A percentile compares a stretch with the other conserved stretches of the same genome.
Evolutionary conservation across 2,888 invertebrate species (phyloP).

Genomic region (Dynastes hyllus): DNA sequence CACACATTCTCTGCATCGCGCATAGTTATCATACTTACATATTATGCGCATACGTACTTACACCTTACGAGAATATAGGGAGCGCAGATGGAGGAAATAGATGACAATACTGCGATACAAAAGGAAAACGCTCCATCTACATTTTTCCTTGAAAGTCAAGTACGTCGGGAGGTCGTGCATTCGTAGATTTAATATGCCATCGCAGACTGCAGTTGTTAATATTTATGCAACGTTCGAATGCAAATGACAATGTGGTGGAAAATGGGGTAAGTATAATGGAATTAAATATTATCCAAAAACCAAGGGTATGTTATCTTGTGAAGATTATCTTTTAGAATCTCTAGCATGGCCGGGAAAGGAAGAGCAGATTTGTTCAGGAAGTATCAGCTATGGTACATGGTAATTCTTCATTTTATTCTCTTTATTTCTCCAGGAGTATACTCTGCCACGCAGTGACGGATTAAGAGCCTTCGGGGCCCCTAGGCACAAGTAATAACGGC

Average conservation of each 20-base stretch:
- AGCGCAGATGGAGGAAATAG: slow-evolving; percentile 35
- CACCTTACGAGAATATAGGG: background rate
- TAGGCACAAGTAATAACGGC: no score
- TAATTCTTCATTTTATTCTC: no score
- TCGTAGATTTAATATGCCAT: slow-evolving; percentile 24
- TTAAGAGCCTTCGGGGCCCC: no score
- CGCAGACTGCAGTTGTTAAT: slow-evolving; percentile 25
- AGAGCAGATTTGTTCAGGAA: no score
- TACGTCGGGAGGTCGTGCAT: slow-evolving; percentile 39
- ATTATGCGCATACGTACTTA: background rate
- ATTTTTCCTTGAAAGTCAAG: slow-evolving; percentile 43
- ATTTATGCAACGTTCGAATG: background rate
- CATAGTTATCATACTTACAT: slow-evolving; percentile 8
- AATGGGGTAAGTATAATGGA: background rate
- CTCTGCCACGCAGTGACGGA: no score
- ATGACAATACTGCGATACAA: slow-evolving; percentile 32
- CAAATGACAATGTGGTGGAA: background rate
- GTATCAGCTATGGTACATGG: no score
- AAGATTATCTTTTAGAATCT: no score
- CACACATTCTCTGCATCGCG: slow-evolving; percentile 2
- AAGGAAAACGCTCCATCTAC: slow-evolving; percentile 40
- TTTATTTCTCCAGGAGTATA: no score
- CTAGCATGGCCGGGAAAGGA: no score
- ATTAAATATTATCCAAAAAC: no score
- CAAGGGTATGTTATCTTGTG: no score